Evolutionary conservation across 1,140 invertebrate genomes (phyloP), one percentile per base, ranked within the genome.

Genomic region (Megathymus violae): DNA sequence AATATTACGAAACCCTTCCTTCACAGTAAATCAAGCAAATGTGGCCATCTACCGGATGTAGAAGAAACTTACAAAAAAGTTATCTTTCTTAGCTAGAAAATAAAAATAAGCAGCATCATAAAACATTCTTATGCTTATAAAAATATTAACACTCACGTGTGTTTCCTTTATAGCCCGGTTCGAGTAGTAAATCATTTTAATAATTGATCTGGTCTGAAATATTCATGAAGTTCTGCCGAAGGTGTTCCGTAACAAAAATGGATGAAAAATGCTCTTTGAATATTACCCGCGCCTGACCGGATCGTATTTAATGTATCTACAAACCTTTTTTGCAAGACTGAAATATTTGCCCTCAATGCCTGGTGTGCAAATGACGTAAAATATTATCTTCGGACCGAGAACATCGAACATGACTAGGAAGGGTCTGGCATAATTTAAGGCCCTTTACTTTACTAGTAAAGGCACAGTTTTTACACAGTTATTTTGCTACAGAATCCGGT

Each of bases 131-230:
- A 56, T 46, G 47, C 15, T 64, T 60, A 47, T 14, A 46, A 41
- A 56, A 68, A 66, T 64, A 62, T 54, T 54, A 25, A 38, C 51
- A 54, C 17, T 17, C 36, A 22, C n/a, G n/a, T 11, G 38, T 25
- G 22, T 34, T 44, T 7, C 41, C 52, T 62, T 64, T 60, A 56
- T 52, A 69, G 67, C 54, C 66, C 66, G 70, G 70, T 15, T 67
- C 67, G 69, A 74, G 81, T 72, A 82, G 76, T 88, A 88, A 85
- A 85, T 85, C 82, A 85, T 85, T 82, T 85, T 88, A 85, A 88
- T 88, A 88, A 85, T 84, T 88, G 82, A 88, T 88, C 79, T 73
- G 56, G 64, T 44, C 73, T 80, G 76, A 88, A 88, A 88, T 85
- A 88, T 88, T 88, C 85, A 88, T 85, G 80, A 84, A 82, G 67